Percentiles rank a stretch among this genome's conserved stretches.
Evolutionary conservation across 2,888 invertebrate genomes (phyloP).

Genomic region (Eucera pruinosa): DNA sequence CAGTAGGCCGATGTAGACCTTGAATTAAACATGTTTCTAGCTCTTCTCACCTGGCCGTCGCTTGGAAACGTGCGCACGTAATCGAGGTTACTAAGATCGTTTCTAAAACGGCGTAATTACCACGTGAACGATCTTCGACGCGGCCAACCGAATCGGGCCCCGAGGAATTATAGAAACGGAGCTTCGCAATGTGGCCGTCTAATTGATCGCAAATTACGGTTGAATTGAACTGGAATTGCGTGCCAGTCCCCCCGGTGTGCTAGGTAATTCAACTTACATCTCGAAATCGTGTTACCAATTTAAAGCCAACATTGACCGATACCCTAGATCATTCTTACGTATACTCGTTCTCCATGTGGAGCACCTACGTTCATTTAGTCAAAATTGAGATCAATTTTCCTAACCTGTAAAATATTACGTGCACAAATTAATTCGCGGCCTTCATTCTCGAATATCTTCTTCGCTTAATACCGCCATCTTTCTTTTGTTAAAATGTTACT

Average conservation of each 20-base stretch:
- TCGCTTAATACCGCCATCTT: too few relatives aligned
- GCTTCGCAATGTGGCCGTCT: too few relatives aligned
- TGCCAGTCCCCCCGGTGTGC: slow-evolving; percentile 4
- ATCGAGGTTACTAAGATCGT: slow-evolving; percentile 30
- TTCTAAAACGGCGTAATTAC: slow-evolving; percentile 28
- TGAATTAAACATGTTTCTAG: slow-evolving; percentile 24
- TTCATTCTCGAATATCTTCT: too few relatives aligned
- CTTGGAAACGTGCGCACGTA: slow-evolving; percentile 19
- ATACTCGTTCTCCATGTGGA: too few relatives aligned
- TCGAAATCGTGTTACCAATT: neutral
- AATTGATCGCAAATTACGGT: slow-evolving; percentile 30
- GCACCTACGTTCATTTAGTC: too few relatives aligned
- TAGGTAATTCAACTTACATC: slow-evolving; percentile 12
- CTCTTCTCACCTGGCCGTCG: slow-evolving; percentile 41
- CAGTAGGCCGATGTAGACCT: slow-evolving; percentile 2
- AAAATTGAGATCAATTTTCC: too few relatives aligned
- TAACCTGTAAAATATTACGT: too few relatives aligned
- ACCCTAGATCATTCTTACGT: too few relatives aligned
- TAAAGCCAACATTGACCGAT: too few relatives aligned
- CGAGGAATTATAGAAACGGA: slow-evolving; percentile 11
- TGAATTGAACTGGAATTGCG: slow-evolving; percentile 16
- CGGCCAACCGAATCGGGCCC: slow-evolving; percentile 1
- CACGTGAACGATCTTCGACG: neutral
- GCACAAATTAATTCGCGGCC: too few relatives aligned
- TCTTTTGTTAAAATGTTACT: too few relatives aligned